Evolutionary conservation across 2,113 vertebrate species (phyloP), one percentile per base, ranked within the genome.

Genomic region (Saguinus midas): DNA sequence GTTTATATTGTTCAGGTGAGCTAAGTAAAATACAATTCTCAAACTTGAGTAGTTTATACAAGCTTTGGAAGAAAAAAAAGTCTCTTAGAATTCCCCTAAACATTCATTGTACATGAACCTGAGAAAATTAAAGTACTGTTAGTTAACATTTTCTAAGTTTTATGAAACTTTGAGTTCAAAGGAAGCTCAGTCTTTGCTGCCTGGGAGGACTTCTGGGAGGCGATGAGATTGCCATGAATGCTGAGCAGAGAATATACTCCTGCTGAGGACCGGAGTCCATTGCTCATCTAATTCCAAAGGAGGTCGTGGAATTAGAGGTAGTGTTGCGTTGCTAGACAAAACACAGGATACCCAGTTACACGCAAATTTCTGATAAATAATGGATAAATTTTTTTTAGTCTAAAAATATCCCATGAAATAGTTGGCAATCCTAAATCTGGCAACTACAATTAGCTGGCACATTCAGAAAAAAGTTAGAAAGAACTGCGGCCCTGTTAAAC

Each of bases 91-190:
- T 85, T 9, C 20, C 37, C 50, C 75, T 64, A 61, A 55, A 70
- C 93, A 70, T 37, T 40, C 37, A 68, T 0, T 57, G 25, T 82
- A 35, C 55, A 6, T 68, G 16, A 81, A 94, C 61, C 70, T 90
- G 61, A 93, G 64, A 96, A 61, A 87, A 70, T 50, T 79, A 6
- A 1, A 79, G 0, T 75, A 17, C 45, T 85, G 16, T 84, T 85
- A 73, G 27, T 91, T 70, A 66, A 66, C 79, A 57, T 89, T 94
- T 97, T 57, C 91, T 57, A 88, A 82, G 6, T 96, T 95, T 57
- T 85, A 91, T 72, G 76, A 72, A 95, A 61, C 58, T 87, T 1
- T 32, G 70, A 61, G 13, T 58, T 89, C 70, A 73, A 87, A 94
- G 25, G 35, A 91, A 91, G 32, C 40, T 68, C 29, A n/a, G 32